Evolutionary conservation across 2,888 invertebrate genomes (phyloP).

Genomic region (Sinopyrophorus schimmeli): DNA sequence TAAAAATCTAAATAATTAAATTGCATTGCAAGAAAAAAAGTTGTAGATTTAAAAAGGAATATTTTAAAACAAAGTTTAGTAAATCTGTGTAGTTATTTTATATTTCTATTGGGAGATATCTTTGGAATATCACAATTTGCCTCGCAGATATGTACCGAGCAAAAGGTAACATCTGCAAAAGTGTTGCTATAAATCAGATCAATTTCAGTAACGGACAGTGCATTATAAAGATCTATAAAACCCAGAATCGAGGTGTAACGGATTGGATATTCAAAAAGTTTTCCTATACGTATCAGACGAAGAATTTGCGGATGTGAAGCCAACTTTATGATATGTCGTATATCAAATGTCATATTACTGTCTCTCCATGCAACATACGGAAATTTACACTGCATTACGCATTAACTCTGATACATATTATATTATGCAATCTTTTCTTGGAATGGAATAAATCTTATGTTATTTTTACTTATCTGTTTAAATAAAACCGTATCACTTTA

Average conservation of each 20-base stretch:
- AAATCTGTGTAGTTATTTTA: too few species aligned
- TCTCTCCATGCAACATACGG: constrained; percentile 3
- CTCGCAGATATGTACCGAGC: not conserved
- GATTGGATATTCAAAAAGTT: constrained; percentile 8
- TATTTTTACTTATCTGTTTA: too few species aligned
- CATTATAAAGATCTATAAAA: not conserved
- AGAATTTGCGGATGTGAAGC: constrained; percentile 10
- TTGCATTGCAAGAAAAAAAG: too few species aligned
- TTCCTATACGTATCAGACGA: constrained; percentile 7
- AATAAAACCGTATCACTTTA: too few species aligned
- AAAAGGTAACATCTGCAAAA: not conserved
- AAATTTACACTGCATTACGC: not conserved
- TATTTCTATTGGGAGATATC: too few species aligned
- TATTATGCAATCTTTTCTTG: not conserved
- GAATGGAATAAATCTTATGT: too few species aligned
- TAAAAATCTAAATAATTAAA: too few species aligned
- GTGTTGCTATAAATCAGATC: not conserved
- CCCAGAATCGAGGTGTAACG: not conserved
- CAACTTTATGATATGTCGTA: constrained; percentile 7
- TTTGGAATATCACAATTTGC: too few species aligned
- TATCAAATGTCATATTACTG: constrained; percentile 6
- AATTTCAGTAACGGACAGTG: not conserved
- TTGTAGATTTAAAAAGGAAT: too few species aligned
- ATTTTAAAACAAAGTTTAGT: too few species aligned
- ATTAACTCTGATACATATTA: constrained; percentile 1